Evolutionary conservation across 2,797 vertebrate genomes (phyloP).

Genomic region (Zalophus californianus): DNA sequence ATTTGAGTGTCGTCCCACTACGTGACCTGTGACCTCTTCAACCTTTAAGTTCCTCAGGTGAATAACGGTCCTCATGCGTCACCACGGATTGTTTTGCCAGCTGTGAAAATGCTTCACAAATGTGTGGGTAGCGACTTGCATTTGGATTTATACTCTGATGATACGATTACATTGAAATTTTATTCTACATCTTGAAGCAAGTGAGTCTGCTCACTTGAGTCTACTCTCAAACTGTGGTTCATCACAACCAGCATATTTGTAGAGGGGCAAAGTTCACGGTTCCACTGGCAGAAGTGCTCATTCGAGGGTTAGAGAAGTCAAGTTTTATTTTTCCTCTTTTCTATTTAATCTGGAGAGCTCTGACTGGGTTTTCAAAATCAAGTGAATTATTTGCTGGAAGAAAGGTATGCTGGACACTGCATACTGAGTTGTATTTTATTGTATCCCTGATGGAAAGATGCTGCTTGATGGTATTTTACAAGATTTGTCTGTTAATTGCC

Average conservation of each 20-base stretch:
- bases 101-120: background rate
- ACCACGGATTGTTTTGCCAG: background rate
- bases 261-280: no score
- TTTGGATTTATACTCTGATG: background rate
- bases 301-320: background rate
- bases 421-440: fast-evolving
- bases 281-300: background rate
- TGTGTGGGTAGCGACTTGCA: background rate
- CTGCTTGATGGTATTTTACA: no score
- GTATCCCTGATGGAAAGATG: background rate
- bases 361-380: background rate
- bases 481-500: background rate
- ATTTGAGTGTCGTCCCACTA: no score
- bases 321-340: background rate
- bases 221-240: background rate
- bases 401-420: background rate
- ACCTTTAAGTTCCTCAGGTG: background rate
- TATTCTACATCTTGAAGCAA: background rate
- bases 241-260: background rate
- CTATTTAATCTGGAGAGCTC: background rate
- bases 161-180: background rate
- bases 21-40: background rate
- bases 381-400: background rate
- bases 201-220: background rate
- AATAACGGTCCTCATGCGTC: background rate